Evolutionary conservation across 2,888 invertebrate genomes (phyloP).

Genomic region (Tiphia femorata): DNA sequence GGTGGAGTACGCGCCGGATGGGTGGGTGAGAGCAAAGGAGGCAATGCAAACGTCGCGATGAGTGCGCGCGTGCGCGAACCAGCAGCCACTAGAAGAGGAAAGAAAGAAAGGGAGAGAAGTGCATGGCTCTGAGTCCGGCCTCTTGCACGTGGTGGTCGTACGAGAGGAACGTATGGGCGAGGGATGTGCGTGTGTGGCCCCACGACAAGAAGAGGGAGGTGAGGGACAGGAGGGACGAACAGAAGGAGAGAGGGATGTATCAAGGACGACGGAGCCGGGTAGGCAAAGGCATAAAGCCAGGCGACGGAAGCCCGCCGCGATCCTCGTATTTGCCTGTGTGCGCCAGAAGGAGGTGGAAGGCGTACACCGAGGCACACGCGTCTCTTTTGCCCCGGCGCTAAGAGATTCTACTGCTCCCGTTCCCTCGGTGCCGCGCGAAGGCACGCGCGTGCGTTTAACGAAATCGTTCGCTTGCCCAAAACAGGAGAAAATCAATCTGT

Average conservation of each 20-base stretch:
- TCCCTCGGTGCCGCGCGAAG: neutral
- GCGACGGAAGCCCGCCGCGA: slow-evolving; percentile 46
- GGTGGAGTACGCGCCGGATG: neutral
- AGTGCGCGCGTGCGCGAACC: neutral
- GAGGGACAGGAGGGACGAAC: slow-evolving; percentile 5
- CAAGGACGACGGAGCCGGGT: slow-evolving; percentile 46
- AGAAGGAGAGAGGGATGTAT: slow-evolving; percentile 33
- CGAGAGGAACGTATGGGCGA: no score
- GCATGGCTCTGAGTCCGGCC: neutral
- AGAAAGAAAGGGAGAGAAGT: neutral
- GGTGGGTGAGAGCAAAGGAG: no score
- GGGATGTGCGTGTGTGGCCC: no score
- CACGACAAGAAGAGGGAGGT: no score
- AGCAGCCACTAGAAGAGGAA: neutral
- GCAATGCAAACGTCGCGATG: no score
- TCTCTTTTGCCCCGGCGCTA: slow-evolving; percentile 13
- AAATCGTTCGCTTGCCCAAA: no score
- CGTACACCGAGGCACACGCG: slow-evolving; percentile 8
- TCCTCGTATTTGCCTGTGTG: slow-evolving; percentile 8
- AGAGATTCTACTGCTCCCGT: neutral
- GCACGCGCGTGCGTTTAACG: neutral
- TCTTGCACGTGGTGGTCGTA: neutral
- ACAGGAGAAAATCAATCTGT: no score
- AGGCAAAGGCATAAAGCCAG: slow-evolving; percentile 40
- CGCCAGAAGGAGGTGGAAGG: no score